Evolutionary conservation across 2,113 vertebrate species (phyloP).

Genomic region (human): GRCh38 chr2:206788001-206788500

Average conservation of each 20-base stretch:
- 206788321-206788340: not conserved
- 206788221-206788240: not conserved
- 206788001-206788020: slow-evolving; percentile 49
- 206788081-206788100: slow-evolving; percentile 81
- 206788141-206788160: slow-evolving; percentile 87
- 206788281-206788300: not conserved
- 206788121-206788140: slow-evolving; percentile 84
- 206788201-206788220: not conserved
- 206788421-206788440: not conserved
- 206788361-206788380: not conserved
- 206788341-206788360: not conserved
- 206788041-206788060: not conserved
- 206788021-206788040: not conserved
- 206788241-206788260: rapidly evolving
- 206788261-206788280: not conserved
- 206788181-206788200: not conserved
- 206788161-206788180: not conserved
- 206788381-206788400: not conserved
- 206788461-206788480: too few species aligned
- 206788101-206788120: slow-evolving; percentile 80
- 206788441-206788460: not conserved
- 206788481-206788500: too few species aligned
- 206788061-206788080: slow-evolving; percentile 67
- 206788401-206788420: not conserved
- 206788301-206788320: not conserved